A percentile compares a stretch with the other conserved stretches of the same genome.
phyloP scores from a whole-genome alignment of 2,888 invertebrate species.

The Nowickia ferox region DNA sequence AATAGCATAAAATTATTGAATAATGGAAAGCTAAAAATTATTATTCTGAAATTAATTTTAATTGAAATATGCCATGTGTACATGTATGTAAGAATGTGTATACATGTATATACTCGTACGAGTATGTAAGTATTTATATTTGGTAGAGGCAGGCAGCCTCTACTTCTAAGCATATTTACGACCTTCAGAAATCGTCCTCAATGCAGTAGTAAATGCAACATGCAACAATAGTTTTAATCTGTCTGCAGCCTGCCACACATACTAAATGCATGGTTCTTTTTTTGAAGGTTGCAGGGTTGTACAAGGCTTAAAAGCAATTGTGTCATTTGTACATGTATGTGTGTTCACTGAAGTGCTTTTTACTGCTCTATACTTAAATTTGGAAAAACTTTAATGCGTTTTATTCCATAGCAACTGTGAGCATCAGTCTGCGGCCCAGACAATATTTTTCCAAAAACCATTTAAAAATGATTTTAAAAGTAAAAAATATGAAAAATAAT shows the following conservation, averaged over 20 bases:
- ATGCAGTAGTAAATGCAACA: conserved; percentile 64
- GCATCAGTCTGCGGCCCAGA: too few species aligned
- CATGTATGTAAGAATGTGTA: background rate
- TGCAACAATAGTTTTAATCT: conserved; percentile 71
- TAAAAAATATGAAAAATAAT: too few species aligned
- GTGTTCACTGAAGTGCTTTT: background rate
- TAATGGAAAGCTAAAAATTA: background rate
- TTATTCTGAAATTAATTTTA: background rate
- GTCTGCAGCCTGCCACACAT: conserved; percentile 66
- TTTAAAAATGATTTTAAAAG: too few species aligned
- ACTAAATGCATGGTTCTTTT: conserved; percentile 13
- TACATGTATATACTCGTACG: too few species aligned
- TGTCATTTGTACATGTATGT: background rate
- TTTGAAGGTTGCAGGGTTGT: conserved; percentile 24
- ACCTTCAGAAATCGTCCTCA: conserved; percentile 62
- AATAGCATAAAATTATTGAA: too few species aligned
- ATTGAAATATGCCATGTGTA: background rate
- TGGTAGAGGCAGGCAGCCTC: background rate
- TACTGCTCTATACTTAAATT: too few species aligned
- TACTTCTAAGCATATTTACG: conserved; percentile 27
- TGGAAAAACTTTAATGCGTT: too few species aligned
- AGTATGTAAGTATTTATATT: background rate
- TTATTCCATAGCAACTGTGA: too few species aligned
- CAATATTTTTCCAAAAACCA: too few species aligned
- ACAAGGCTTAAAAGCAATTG: conserved; percentile 3